Evolutionary conservation across 2,888 invertebrate species (phyloP).

Genomic region (Phortica okadai): DNA sequence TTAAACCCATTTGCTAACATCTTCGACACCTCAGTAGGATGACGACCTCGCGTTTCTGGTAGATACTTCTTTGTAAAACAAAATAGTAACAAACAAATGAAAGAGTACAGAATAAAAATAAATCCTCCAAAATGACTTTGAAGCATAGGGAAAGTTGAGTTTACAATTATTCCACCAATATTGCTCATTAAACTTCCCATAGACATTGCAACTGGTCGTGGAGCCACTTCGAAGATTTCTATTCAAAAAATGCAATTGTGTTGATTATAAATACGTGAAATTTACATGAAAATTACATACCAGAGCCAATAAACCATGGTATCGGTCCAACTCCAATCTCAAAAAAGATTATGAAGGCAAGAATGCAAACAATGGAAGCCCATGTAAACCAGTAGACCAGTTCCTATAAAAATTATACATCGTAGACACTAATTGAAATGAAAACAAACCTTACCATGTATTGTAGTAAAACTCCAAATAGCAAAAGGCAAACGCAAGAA

Average conservation of each 20-base stretch:
- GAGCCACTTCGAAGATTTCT: slow-evolving; percentile 89
- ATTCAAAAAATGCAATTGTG: slow-evolving; percentile 60
- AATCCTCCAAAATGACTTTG: slow-evolving; percentile 81
- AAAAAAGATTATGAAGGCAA: slow-evolving; percentile 86
- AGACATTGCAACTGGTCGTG: slow-evolving; percentile 89
- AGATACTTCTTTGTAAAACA: slow-evolving; percentile 80
- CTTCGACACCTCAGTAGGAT: slow-evolving; percentile 78
- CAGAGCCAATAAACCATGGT: slow-evolving; percentile 89
- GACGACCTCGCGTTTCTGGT: slow-evolving; percentile 85
- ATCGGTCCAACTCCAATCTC: slow-evolving; percentile 91
- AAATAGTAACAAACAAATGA: slow-evolving; percentile 67
- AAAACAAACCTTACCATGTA: slow-evolving; percentile 77
- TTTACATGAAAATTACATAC: slow-evolving; percentile 70
- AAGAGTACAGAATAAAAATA: slow-evolving; percentile 85
- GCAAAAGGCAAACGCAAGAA: slow-evolving; percentile 79
- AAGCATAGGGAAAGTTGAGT: slow-evolving; percentile 84
- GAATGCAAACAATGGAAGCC: slow-evolving; percentile 83
- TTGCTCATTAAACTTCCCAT: slow-evolving; percentile 91
- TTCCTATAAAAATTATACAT: slow-evolving; percentile 77
- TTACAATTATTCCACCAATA: slow-evolving; percentile 90
- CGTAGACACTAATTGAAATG: not conserved
- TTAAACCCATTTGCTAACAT: slow-evolving; percentile 16
- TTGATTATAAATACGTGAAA: no score
- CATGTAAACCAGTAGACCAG: slow-evolving; percentile 82
- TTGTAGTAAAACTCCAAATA: slow-evolving; percentile 80